Evolutionary conservation across 1,140 invertebrate genomes (phyloP).

Genomic region (Spodoptera frugiperda): DNA sequence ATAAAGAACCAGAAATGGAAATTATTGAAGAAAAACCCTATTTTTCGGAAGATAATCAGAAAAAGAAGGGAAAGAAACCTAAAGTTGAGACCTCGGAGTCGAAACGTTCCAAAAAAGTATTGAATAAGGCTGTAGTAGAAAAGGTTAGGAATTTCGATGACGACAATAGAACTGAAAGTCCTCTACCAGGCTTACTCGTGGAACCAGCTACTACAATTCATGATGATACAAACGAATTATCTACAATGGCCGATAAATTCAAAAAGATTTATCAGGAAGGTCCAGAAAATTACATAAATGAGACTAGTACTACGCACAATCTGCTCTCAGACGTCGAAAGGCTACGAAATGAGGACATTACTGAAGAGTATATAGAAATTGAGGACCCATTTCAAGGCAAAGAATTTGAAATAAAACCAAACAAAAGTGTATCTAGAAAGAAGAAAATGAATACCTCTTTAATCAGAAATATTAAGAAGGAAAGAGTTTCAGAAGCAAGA

Average conservation of each 20-base stretch:
- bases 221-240: slow-evolving; percentile 58
- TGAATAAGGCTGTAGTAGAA: slow-evolving; percentile 36
- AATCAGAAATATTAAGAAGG: background rate
- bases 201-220: slow-evolving; percentile 55
- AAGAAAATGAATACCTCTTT: background rate
- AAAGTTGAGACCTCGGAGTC: background rate
- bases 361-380: slow-evolving; percentile 47
- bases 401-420: background rate
- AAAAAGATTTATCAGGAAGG: slow-evolving; percentile 61
- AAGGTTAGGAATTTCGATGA: slow-evolving; percentile 38
- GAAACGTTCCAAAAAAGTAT: slow-evolving; percentile 40
- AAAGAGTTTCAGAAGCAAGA: background rate
- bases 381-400: background rate
- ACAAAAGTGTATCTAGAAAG: background rate
- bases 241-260: slow-evolving; percentile 63
- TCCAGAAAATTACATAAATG: slow-evolving; percentile 47
- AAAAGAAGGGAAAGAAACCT: slow-evolving; percentile 46
- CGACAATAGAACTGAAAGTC: slow-evolving; percentile 62
- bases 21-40: slow-evolving; percentile 51
- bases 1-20: slow-evolving; percentile 63
- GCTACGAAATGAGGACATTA: slow-evolving; percentile 48
- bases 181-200: slow-evolving; percentile 68
- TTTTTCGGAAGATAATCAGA: slow-evolving; percentile 39
- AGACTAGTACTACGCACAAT: slow-evolving; percentile 65
- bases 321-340: slow-evolving; percentile 60